Evolutionary conservation across 2,888 invertebrate genomes (phyloP).

Genomic region (Andrena trimmerana): DNA sequence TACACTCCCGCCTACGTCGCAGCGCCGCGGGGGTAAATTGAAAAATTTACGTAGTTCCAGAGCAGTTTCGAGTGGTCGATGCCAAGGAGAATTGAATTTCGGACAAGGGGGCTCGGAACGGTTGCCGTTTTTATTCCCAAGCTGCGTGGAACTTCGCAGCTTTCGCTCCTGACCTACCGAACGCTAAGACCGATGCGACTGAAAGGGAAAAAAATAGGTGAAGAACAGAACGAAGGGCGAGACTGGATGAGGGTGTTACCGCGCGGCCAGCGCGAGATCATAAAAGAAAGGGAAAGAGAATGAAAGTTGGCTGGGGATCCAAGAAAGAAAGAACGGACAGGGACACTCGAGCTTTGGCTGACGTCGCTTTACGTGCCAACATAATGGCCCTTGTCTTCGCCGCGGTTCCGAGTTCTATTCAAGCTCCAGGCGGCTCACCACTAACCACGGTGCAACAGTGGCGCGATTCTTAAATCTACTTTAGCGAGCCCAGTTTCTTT

Average conservation of each 20-base stretch:
- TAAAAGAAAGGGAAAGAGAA: constrained; percentile 42
- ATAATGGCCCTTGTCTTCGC: constrained; percentile 82
- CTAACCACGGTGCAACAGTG: constrained; percentile 59
- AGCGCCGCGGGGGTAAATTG: not conserved
- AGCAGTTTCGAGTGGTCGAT: not conserved
- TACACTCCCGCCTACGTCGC: not conserved
- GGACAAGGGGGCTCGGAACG: not conserved
- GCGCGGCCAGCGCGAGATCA: constrained; percentile 27
- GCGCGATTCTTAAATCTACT: constrained; percentile 73
- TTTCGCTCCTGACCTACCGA: constrained; percentile 44
- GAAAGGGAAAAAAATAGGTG: constrained; percentile 43
- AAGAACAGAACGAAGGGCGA: constrained; percentile 44
- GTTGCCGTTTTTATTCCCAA: not conserved
- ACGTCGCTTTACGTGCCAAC: constrained; percentile 82
- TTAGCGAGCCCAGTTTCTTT: constrained; percentile 61
- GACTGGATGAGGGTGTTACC: constrained; percentile 21
- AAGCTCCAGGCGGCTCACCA: constrained; percentile 68
- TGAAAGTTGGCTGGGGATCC: constrained; percentile 37
- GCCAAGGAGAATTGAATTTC: not conserved
- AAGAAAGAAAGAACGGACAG: constrained; percentile 71
- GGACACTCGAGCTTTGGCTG: constrained; percentile 80
- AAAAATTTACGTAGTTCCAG: not conserved
- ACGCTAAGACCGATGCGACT: not conserved
- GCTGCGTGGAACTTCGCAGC: not conserved
- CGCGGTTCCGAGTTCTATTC: constrained; percentile 75